Percentiles rank a stretch among this genome's conserved stretches.
Evolutionary conservation across 2,797 vertebrate species (phyloP).

Genomic region (Spheniscus humboldti): DNA sequence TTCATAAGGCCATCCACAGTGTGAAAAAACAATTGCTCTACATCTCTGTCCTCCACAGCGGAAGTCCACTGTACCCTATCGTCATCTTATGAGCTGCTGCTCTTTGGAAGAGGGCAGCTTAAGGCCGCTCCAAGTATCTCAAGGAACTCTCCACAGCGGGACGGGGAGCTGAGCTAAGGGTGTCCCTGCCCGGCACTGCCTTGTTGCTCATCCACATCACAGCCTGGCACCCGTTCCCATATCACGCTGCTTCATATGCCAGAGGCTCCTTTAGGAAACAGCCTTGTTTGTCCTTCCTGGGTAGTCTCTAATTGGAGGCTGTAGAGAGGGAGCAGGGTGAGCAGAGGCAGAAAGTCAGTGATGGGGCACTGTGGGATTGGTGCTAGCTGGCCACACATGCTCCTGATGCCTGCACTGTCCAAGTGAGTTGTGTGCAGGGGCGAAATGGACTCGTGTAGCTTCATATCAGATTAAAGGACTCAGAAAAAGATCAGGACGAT

Average conservation of each 20-base stretch:
- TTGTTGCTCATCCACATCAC: background rate
- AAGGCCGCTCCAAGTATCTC: background rate
- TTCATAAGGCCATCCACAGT: background rate
- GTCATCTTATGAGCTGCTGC: background rate
- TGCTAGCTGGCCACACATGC: rapidly evolving
- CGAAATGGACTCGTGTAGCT: rapidly evolving
- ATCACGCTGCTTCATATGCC: background rate
- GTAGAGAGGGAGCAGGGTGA: background rate
- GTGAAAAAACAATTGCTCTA: background rate
- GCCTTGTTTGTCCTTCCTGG: background rate
- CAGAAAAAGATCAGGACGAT: background rate
- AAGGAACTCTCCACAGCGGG: background rate
- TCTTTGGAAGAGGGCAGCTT: background rate
- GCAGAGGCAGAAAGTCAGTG: background rate
- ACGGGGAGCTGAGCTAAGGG: background rate
- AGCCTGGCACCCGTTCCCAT: background rate
- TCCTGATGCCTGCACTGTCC: background rate
- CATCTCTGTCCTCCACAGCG: background rate
- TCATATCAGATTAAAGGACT: background rate
- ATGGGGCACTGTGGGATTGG: rapidly evolving
- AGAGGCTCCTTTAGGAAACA: background rate
- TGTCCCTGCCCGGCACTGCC: background rate
- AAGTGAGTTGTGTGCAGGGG: background rate
- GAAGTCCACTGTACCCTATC: background rate
- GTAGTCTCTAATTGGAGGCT: background rate